A percentile compares a stretch with the other conserved stretches of the same genome.
phyloP scores from a whole-genome alignment of 2,888 invertebrate genomes.

The Cheilosia soror region DNA sequence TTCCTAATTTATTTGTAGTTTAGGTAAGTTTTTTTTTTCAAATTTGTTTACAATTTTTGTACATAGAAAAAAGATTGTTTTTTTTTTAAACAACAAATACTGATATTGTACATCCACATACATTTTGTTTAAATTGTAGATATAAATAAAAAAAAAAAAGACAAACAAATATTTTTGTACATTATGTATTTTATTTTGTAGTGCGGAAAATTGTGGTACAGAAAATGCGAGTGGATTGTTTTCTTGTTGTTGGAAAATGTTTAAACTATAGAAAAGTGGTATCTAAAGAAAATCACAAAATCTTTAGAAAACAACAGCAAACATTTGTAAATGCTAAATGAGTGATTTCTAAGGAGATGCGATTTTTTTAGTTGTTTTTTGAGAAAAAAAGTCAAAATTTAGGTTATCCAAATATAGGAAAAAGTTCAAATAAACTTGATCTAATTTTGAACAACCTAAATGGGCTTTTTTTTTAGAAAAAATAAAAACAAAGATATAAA shows the following conservation, averaged over 20 bases:
- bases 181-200: constrained; percentile 27
- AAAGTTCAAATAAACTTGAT: neutral
- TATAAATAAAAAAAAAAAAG: constrained; percentile 23
- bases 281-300: constrained; percentile 30
- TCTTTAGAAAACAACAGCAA: constrained; percentile 59
- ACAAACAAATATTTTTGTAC: constrained; percentile 51
- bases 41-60: constrained; percentile 43
- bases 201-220: constrained; percentile 25
- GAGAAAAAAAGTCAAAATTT: neutral
- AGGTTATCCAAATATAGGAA: constrained; percentile 23
- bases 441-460: neutral
- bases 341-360: constrained; percentile 51
- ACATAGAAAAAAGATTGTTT: constrained; percentile 60
- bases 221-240: constrained; percentile 60
- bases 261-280: neutral
- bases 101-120: constrained; percentile 63
- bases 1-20: constrained; percentile 66
- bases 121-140: constrained; percentile 13
- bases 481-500: neutral
- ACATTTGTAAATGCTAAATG: constrained; percentile 35
- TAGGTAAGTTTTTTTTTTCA: neutral
- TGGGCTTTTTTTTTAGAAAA: neutral
- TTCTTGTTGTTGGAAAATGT: constrained; percentile 15
- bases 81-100: constrained; percentile 49
- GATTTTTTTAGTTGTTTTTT: constrained; percentile 14